A percentile compares a stretch with the other conserved stretches of the same genome.
Conservation (phyloP, 2,113 vertebrate species). For the Callithrix jacchus region DNA sequence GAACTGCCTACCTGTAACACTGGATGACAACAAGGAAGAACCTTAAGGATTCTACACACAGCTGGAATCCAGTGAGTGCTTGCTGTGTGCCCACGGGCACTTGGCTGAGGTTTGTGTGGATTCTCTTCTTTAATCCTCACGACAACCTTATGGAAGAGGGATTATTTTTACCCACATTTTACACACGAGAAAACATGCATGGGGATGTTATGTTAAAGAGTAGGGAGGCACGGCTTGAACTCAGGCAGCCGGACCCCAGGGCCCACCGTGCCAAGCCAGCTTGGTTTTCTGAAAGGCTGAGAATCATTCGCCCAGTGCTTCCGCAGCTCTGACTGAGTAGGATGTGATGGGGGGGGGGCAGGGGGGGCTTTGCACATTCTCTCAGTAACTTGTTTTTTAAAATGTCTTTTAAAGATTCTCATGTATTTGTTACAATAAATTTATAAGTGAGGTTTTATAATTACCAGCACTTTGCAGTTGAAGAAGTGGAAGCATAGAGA, state of each 20-base stretch:
- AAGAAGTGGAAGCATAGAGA: background rate
- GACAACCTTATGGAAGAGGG: background rate
- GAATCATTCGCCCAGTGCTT: background rate
- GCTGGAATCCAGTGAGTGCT: background rate
- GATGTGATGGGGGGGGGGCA: background rate
- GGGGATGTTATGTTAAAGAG: background rate
- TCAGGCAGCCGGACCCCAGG: background rate
- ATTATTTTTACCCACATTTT: background rate
- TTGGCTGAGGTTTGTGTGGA: background rate
- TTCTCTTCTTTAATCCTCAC: background rate
- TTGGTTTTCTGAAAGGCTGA: background rate
- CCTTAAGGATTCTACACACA: background rate
- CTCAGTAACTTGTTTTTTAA: background rate
- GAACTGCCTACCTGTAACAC: background rate
- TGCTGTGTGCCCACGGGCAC: fast-evolving
- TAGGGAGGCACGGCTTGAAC: background rate
- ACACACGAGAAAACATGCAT: background rate
- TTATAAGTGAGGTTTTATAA: background rate
- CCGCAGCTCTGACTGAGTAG: background rate
- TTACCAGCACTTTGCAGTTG: background rate
- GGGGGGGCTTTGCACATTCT: background rate
- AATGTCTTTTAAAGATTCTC: background rate
- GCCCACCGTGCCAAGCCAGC: background rate
- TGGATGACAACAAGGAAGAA: background rate
- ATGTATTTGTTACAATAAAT: background rate